Evolutionary conservation across 1,140 invertebrate species (phyloP), one percentile per base, ranked within the genome.

Genomic region (Rhopalosiphum maidis): DNA sequence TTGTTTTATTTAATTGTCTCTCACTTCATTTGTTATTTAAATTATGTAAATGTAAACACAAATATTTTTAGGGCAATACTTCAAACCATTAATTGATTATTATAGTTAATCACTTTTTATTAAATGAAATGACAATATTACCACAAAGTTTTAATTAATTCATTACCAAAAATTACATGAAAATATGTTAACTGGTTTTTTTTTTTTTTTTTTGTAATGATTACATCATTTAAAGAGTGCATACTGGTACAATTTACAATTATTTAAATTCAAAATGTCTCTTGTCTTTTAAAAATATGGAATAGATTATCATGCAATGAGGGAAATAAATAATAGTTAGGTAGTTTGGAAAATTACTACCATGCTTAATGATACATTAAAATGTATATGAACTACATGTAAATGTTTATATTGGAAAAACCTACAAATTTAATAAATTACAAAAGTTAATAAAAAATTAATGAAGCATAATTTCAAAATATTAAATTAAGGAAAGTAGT

Each of bases 261-360:
- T 68, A 43, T 43, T 46, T 91, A 82, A 93, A 93, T 93, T 93
- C 91, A 93, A 93, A 93, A 93, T 93, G 91, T 93, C 25, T 93
- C 91, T 86, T 86, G 82, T 82, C 15, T 85, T 86, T 85, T 21
- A 68, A 68, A 90, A 90, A 1, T 60, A 41, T n/a, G 21, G 8
- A 90, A 60, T 21, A 60, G 15, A 90, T n/a, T 60, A 55, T 15
- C 89, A 90, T 90, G 89, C 89, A 60, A 60, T 43, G 23, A 2
- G 7, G 87, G 21, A 89, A 54, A 25, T 89, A 90, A 43, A 25
- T 43, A 90, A 37, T 35, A 25, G 30, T 54, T 41, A 21, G 21
- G 51, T 41, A 30, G 35, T 90, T 90, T 54, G 21, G 22, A 89
- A 68, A 43, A 41, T 6, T 43, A 90, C 6, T n/a, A 68, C 8